Percentiles rank a stretch among this genome's conserved stretches.
phyloP scores from a whole-genome alignment of 2,888 invertebrate species.

The Caenorhabditis doughertyi region DNA sequence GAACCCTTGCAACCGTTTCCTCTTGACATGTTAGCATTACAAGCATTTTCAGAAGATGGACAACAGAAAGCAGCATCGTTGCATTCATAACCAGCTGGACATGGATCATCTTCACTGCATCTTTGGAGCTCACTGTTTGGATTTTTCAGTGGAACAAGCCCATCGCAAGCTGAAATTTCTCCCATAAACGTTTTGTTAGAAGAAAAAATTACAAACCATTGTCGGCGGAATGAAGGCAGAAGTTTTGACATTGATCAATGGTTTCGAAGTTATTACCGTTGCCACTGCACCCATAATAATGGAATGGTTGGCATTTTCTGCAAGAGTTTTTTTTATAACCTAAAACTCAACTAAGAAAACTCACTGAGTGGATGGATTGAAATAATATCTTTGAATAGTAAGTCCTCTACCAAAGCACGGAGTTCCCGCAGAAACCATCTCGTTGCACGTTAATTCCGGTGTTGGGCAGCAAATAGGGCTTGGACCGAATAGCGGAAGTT shows the following conservation, averaged over 20 bases:
- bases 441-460: slow-evolving; percentile 75
- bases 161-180: slow-evolving; percentile 78
- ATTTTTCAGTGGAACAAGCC: slow-evolving; percentile 78
- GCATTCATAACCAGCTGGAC: slow-evolving; percentile 80
- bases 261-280: slow-evolving; percentile 80
- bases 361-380: slow-evolving; percentile 76
- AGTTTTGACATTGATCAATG: slow-evolving; percentile 76
- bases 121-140: slow-evolving; percentile 79
- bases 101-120: slow-evolving; percentile 76
- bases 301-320: slow-evolving; percentile 81
- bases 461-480: slow-evolving; percentile 80
- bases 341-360: not conserved
- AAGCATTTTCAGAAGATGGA: slow-evolving; percentile 78
- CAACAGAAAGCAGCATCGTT: slow-evolving; percentile 79
- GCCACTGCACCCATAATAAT: slow-evolving; percentile 81
- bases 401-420: slow-evolving; percentile 80
- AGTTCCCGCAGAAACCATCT: slow-evolving; percentile 80
- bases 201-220: slow-evolving; percentile 61
- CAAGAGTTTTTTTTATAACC: not conserved
- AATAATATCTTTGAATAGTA: slow-evolving; percentile 80
- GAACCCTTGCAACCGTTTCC: slow-evolving; percentile 76
- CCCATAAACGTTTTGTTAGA: not conserved
- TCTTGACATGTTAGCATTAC: slow-evolving; percentile 73
- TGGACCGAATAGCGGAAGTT: slow-evolving; percentile 78
- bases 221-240: slow-evolving; percentile 77